A percentile compares a stretch with the other conserved stretches of the same genome.
Conservation (phyloP, 2,797 vertebrate genomes). For the Leptatherina wallacei region DNA sequence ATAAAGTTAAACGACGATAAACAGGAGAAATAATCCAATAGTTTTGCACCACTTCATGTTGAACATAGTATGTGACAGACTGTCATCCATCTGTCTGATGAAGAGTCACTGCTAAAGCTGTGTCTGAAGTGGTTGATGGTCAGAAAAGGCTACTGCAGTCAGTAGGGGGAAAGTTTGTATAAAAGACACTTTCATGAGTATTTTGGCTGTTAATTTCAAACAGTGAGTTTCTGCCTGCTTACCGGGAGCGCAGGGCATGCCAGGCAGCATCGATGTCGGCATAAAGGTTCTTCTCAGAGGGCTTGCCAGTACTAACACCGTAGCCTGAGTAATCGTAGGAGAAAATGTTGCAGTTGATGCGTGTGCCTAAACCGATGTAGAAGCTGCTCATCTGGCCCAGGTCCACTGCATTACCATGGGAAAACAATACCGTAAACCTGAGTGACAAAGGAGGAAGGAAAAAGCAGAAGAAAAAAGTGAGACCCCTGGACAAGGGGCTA, state of each 20-base stretch:
- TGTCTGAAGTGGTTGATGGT: conserved; percentile 20
- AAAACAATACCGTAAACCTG: conserved; percentile 97
- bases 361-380: conserved; percentile 95
- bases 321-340: conserved; percentile 99
- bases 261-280: conserved; percentile 96
- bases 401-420: conserved; percentile 96
- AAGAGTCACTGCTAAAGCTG: conserved; percentile 34
- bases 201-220: conserved; percentile 18
- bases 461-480: conserved; percentile 13
- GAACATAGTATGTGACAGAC: conserved; percentile 16
- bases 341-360: conserved; percentile 98
- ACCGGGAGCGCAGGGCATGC: conserved; percentile 95
- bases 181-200: conserved; percentile 2
- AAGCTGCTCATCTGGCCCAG: conserved; percentile 99
- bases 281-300: conserved; percentile 97
- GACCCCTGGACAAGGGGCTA: background rate
- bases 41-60: conserved; percentile 8
- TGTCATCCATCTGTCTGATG: conserved; percentile 13
- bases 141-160: background rate
- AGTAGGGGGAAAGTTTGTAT: too few relatives aligned
- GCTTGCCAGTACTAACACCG: conserved; percentile 92
- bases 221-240: conserved; percentile 32
- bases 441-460: conserved; percentile 2
- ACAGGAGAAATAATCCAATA: background rate
- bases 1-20: too few relatives aligned